These are phyloP conservation scores for Hoplostethus atlanticus DNA, from an alignment of 2,797 vertebrate genomes.

Conservation along the genomic window DNA sequence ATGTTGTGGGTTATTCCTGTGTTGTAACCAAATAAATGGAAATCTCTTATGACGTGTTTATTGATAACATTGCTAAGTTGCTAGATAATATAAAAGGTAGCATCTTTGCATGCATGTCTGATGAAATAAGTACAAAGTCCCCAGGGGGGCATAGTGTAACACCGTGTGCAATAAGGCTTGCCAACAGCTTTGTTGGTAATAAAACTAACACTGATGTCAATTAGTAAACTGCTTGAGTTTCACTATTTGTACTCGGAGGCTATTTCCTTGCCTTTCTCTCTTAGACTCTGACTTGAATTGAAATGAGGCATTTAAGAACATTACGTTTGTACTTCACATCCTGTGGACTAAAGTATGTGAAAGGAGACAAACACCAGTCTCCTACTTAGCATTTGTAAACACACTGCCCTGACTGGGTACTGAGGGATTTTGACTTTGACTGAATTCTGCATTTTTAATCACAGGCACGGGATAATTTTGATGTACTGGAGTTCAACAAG, in stretches of 20 bases:
- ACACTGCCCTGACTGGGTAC: constrained; percentile 20
- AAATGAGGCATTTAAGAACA: constrained; percentile 72
- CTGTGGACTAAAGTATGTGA: constrained; percentile 55
- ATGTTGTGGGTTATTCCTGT: constrained; percentile 4
- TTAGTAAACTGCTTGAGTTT: constrained; percentile 50
- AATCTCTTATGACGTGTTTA: neutral
- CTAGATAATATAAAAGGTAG: too few species aligned
- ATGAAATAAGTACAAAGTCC: too few species aligned
- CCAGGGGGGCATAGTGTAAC: too few species aligned
- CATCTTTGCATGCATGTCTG: too few species aligned
- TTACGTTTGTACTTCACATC: constrained; percentile 67
- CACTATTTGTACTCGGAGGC: constrained; percentile 48
- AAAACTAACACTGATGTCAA: constrained; percentile 25
- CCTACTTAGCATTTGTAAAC: constrained; percentile 68
- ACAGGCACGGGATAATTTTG: constrained; percentile 93
- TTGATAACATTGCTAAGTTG: too few species aligned
- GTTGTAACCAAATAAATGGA: neutral
- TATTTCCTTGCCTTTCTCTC: constrained; percentile 66
- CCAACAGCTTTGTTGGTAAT: constrained; percentile 10
- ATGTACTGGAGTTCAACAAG: constrained; percentile 92
- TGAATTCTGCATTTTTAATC: constrained; percentile 29
- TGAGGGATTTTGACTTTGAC: constrained; percentile 32
- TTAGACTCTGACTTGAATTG: constrained; percentile 76
- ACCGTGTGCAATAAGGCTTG: too few species aligned
- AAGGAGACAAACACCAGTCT: constrained; percentile 55